Conservation (phyloP, 2,888 invertebrate species). For the Mesorhabditis sp. region DNA sequence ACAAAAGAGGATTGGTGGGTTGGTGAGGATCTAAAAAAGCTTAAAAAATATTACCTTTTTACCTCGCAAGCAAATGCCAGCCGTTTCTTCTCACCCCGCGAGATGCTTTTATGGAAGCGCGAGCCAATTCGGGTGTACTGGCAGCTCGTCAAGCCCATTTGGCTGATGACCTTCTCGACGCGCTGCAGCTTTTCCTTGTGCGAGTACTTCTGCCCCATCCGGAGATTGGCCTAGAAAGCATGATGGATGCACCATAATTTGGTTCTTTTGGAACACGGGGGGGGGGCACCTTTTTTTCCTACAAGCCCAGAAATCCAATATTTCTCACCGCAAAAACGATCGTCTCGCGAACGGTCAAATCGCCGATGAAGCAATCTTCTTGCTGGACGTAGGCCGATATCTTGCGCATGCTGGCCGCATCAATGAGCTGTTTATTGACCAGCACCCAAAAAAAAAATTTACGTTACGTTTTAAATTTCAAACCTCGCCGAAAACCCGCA, state of each 20-base stretch:
- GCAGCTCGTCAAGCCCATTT: slow-evolving; percentile 26
- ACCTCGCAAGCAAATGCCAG: slow-evolving; percentile 89
- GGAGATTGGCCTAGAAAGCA: slow-evolving; percentile 19
- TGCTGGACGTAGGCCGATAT: slow-evolving; percentile 84
- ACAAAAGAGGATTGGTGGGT: slow-evolving; percentile 43
- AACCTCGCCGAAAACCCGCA: slow-evolving; percentile 29
- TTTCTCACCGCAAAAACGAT: slow-evolving; percentile 77
- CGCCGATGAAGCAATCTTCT: slow-evolving; percentile 79
- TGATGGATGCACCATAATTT: no score
- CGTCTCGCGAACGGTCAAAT: slow-evolving; percentile 80
- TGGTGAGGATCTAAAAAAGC: slow-evolving; percentile 32
- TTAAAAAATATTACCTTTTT: slow-evolving; percentile 21
- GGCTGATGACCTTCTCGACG: slow-evolving; percentile 20
- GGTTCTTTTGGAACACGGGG: no score
- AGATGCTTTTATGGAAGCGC: slow-evolving; percentile 73
- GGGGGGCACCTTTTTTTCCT: no score
- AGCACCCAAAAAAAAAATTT: background rate
- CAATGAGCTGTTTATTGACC: no score
- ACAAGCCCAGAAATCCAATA: no score
- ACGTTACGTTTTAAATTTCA: background rate
- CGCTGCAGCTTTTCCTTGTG: slow-evolving; percentile 35
- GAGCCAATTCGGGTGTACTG: slow-evolving; percentile 27
- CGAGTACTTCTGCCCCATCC: slow-evolving; percentile 18
- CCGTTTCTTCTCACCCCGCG: slow-evolving; percentile 91
- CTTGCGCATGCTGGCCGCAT: slow-evolving; percentile 60